Conservation (phyloP, 2,797 vertebrate genomes). For the Manis crassicaudata region DNA sequence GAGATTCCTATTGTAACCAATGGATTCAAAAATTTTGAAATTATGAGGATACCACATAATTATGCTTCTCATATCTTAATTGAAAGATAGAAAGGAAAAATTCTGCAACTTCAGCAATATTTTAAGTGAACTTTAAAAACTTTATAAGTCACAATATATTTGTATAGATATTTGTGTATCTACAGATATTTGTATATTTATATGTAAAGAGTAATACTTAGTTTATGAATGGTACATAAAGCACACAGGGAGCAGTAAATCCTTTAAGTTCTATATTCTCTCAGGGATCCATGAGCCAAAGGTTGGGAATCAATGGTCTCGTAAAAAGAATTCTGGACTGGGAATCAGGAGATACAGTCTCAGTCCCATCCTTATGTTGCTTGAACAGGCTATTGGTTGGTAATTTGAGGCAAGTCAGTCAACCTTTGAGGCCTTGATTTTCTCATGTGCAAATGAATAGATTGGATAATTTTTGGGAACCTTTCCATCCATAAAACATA, state of each 20-base stretch:
- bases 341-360: background rate
- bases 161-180: background rate
- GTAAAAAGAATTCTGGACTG: background rate
- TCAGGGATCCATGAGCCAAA: background rate
- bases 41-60: background rate
- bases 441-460: background rate
- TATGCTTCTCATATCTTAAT: background rate
- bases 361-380: background rate
- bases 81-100: background rate
- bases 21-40: background rate
- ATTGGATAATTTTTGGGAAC: background rate
- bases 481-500: background rate
- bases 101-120: background rate
- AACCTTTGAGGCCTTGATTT: background rate
- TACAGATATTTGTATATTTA: background rate
- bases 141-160: constrained; percentile 14
- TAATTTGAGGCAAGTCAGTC: background rate
- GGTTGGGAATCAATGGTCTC: background rate
- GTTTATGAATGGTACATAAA: background rate
- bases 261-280: background rate
- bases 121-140: background rate
- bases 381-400: background rate
- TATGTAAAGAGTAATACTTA: background rate
- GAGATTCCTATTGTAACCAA: background rate
- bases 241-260: background rate